phyloP scores from a whole-genome alignment of 2,113 vertebrate species.

The Hippocampus zosterae region DNA sequence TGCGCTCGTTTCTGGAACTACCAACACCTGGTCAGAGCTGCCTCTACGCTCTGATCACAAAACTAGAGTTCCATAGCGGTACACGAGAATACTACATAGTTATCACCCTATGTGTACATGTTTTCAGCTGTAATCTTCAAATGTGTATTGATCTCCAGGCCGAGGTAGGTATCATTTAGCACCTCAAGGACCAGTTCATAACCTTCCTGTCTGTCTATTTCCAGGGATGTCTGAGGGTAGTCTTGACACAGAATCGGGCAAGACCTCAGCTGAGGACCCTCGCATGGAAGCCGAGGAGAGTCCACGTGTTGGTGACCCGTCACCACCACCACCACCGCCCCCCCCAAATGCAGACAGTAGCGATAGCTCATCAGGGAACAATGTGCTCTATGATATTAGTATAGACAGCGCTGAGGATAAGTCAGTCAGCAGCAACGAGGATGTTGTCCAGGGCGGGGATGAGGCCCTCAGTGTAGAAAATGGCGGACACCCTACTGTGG shows the following conservation, averaged over 20 bases:
- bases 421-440: slow-evolving; percentile 10
- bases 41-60: no score
- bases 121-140: no score
- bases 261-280: slow-evolving; percentile 54
- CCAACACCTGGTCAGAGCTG: no score
- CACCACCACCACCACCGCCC: not conserved
- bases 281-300: slow-evolving; percentile 50
- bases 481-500: slow-evolving; percentile 12
- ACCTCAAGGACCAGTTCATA: slow-evolving; percentile 32
- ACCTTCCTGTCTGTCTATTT: slow-evolving; percentile 58
- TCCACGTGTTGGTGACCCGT: slow-evolving; percentile 33
- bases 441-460: slow-evolving; percentile 9
- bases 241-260: slow-evolving; percentile 62
- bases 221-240: slow-evolving; percentile 77
- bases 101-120: no score
- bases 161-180: not conserved
- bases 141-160: not conserved
- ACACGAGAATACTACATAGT: no score
- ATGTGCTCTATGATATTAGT: slow-evolving; percentile 45
- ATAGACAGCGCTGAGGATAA: slow-evolving; percentile 42
- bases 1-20: no score
- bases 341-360: slow-evolving; percentile 28
- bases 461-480: slow-evolving; percentile 38
- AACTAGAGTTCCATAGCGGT: no score
- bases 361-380: slow-evolving; percentile 9